Evolutionary conservation across 2,113 vertebrate genomes (phyloP).

Genomic region (Prolemur simus): DNA sequence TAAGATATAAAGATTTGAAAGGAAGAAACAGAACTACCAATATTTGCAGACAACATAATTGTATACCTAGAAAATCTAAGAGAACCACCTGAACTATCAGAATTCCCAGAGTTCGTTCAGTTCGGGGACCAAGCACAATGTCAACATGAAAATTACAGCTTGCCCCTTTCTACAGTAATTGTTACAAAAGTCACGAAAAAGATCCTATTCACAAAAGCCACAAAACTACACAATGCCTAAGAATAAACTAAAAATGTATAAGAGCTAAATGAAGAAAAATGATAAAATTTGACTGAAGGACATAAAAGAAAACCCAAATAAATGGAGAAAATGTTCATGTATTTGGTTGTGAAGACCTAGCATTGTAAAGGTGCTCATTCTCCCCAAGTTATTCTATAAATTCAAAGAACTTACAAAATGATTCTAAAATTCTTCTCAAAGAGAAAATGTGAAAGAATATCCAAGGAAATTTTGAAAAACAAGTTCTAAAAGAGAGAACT

Average conservation of each 20-base stretch:
- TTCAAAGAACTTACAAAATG: background rate
- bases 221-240: constrained; percentile 32
- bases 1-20: constrained; percentile 6
- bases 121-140: background rate
- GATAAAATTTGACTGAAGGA: constrained; percentile 17
- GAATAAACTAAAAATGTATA: constrained; percentile 3
- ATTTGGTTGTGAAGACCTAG: constrained; percentile 19
- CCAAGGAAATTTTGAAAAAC: background rate
- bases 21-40: background rate
- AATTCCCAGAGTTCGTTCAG: background rate
- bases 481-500: background rate
- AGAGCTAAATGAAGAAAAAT: constrained; percentile 26
- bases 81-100: background rate
- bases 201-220: background rate
- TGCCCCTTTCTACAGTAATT: background rate
- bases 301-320: constrained; percentile 35
- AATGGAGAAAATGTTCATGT: background rate
- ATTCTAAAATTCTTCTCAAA: constrained; percentile 22
- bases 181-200: background rate
- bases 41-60: background rate
- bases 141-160: background rate
- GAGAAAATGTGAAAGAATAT: background rate
- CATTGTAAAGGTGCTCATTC: background rate
- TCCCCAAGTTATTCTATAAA: background rate
- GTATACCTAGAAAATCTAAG: background rate